Percentiles rank a stretch among this genome's conserved stretches.
phyloP scores from a whole-genome alignment of 2,888 invertebrate species.

The Ethmia dodecea region DNA sequence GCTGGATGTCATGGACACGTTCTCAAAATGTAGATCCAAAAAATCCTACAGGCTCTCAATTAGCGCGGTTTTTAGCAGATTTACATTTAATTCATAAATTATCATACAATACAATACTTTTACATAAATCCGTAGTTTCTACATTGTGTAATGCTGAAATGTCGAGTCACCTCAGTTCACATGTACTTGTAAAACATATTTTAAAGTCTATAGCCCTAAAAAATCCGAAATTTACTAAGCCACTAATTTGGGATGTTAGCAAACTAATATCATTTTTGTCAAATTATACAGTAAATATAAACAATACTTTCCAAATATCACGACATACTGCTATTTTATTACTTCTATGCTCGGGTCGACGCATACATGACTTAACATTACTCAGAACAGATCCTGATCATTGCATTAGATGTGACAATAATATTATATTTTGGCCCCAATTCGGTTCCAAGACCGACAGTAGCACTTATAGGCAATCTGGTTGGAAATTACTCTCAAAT shows the following conservation, averaged over 20 bases:
- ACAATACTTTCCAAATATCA: background rate
- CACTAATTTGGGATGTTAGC: conserved; percentile 11
- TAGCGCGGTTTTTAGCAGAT: conserved; percentile 9
- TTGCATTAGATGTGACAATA: background rate
- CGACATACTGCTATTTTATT: background rate
- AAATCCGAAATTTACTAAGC: conserved; percentile 4
- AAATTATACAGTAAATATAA: conserved; percentile 13
- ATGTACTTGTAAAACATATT: conserved; percentile 5
- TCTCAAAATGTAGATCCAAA: conserved; percentile 1
- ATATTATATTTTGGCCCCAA: conserved; percentile 1
- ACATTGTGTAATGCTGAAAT: background rate
- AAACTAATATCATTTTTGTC: conserved; percentile 12
- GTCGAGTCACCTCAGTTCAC: background rate
- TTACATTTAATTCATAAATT: conserved; percentile 9
- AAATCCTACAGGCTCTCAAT: conserved; percentile 4
- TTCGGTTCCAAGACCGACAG: conserved; percentile 4
- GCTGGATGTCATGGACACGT: conserved; percentile 13
- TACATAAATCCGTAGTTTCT: conserved; percentile 8
- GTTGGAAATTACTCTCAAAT: background rate
- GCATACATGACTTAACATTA: conserved; percentile 3
- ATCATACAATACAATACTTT: conserved; percentile 11
- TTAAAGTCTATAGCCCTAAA: conserved; percentile 7
- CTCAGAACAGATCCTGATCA: background rate
- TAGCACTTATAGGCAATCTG: background rate
- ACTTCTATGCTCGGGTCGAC: conserved; percentile 1